Conservation (phyloP, 1,140 invertebrate species). For the Gonioctena quinquepunctata region DNA sequence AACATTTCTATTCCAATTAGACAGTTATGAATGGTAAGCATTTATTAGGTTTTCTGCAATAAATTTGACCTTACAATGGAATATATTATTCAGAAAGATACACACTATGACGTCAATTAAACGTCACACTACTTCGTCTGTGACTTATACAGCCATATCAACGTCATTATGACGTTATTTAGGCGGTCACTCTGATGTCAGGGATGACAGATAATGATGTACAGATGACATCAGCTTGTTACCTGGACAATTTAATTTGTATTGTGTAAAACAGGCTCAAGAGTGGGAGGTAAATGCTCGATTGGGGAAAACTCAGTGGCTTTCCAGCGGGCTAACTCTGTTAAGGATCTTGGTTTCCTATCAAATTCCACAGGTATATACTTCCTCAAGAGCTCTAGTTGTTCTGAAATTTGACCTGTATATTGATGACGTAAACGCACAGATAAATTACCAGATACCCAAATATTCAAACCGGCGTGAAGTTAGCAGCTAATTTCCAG, state of each 20-base stretch:
- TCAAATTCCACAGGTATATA: slow-evolving; percentile 27
- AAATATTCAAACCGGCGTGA: no score
- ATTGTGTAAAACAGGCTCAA: no score
- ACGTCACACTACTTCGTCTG: background rate
- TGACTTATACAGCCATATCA: background rate
- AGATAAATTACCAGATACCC: slow-evolving; percentile 30
- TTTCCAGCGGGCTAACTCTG: slow-evolving; percentile 50
- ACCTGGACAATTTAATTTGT: no score
- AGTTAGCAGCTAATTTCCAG: no score
- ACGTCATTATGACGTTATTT: background rate
- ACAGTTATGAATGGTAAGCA: no score
- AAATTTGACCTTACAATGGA: no score
- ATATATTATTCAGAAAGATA: no score
- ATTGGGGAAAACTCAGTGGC: slow-evolving; percentile 58
- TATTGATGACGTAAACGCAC: background rate
- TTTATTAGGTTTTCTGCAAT: no score
- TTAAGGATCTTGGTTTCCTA: slow-evolving; percentile 29
- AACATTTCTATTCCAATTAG: no score
- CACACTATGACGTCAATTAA: background rate
- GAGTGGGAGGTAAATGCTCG: no score
- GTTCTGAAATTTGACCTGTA: background rate
- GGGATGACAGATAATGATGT: background rate
- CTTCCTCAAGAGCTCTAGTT: background rate
- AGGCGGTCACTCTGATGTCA: background rate
- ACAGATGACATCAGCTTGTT: background rate